A percentile compares a stretch with the other conserved stretches of the same genome.
phyloP scores from a whole-genome alignment of 2,113 vertebrate species.

The Notarius lentiginosus region DNA sequence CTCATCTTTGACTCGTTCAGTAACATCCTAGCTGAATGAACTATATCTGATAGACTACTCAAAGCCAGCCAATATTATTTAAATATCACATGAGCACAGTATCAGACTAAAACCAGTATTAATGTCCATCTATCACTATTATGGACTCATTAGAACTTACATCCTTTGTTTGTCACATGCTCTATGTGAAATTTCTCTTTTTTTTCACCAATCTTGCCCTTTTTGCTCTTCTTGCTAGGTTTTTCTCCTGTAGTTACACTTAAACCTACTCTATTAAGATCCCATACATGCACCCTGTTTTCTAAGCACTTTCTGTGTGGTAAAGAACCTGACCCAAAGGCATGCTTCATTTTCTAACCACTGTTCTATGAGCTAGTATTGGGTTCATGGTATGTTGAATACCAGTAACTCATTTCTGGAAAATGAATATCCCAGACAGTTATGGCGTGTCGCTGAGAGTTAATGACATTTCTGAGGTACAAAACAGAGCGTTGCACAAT shows the following conservation, averaged over 20 bases:
- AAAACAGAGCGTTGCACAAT: background rate
- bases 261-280: background rate
- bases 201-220: background rate
- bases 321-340: slow-evolving; percentile 1
- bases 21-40: too few species aligned
- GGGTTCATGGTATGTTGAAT: background rate
- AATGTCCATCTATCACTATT: background rate
- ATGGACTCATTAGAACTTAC: background rate
- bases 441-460: background rate
- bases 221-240: background rate
- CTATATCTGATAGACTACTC: too few species aligned
- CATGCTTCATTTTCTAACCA: background rate
- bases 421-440: slow-evolving; percentile 7
- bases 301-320: background rate
- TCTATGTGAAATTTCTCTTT: background rate
- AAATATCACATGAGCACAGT: background rate
- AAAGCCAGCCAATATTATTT: too few species aligned
- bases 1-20: too few species aligned
- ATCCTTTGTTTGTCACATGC: background rate
- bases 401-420: background rate
- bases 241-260: background rate
- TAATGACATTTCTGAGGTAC: slow-evolving; percentile 11
- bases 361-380: slow-evolving; percentile 7
- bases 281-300: background rate
- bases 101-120: background rate